phyloP scores from a whole-genome alignment of 2,113 vertebrate species.

The Hippocampus zosterae region DNA sequence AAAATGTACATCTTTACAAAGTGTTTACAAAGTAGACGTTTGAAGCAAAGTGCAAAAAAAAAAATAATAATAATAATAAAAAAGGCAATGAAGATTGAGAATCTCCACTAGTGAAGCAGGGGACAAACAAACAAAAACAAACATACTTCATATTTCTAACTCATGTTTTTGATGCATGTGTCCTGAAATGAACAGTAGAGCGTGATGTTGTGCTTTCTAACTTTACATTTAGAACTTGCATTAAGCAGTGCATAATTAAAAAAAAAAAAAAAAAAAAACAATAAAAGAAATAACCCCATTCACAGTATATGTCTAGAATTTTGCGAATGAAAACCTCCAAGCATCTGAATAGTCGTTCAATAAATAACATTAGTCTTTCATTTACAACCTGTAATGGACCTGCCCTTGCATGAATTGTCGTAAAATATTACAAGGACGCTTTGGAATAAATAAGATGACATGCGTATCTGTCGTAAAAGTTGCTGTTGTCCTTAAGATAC shows the following conservation, averaged over 20 bases:
- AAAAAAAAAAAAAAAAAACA: background rate
- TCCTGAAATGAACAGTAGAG: conserved; percentile 47
- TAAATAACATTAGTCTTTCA: conserved; percentile 66
- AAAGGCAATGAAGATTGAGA: conserved; percentile 59
- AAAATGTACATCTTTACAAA: conserved; percentile 81
- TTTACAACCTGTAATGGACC: conserved; percentile 44
- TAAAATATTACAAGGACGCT: conserved; percentile 19
- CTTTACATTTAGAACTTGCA: conserved; percentile 23
- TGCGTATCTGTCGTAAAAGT: conserved; percentile 15
- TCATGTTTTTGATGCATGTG: conserved; percentile 46
- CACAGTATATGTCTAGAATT: conserved; percentile 67
- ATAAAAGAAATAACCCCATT: conserved; percentile 47
- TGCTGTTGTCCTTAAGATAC: conserved; percentile 22
- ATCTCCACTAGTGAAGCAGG: conserved; percentile 64
- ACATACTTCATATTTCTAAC: conserved; percentile 69
- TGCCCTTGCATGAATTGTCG: conserved; percentile 23
- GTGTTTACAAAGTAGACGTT: conserved; percentile 68
- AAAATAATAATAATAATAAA: too few relatives aligned
- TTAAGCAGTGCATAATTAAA: conserved; percentile 50
- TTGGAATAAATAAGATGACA: conserved; percentile 50
- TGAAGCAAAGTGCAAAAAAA: conserved; percentile 68
- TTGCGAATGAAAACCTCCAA: conserved; percentile 28
- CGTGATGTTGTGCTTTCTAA: conserved; percentile 41
- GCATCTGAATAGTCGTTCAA: conserved; percentile 48
- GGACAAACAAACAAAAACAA: conserved; percentile 34